phyloP scores from a whole-genome alignment of 2,888 invertebrate genomes.

The Helicoverpa assulta region DNA sequence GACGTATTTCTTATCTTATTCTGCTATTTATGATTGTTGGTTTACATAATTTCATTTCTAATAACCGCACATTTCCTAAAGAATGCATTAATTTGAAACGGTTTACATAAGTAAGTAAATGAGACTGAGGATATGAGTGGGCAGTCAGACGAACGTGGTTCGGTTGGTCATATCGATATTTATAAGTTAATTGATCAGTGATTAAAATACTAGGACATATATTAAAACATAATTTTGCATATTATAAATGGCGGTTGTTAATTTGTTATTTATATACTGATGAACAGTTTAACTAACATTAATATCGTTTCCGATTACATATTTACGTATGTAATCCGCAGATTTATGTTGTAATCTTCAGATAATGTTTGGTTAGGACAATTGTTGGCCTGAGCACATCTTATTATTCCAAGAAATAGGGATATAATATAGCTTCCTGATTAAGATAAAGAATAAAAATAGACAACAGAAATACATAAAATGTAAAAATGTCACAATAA shows the following conservation, averaged over 20 bases:
- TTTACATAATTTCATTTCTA: not conserved
- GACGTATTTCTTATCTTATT: too few relatives aligned
- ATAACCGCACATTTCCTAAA: not conserved
- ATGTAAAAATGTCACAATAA: constrained; percentile 1
- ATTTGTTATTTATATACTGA: not conserved
- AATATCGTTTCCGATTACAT: not conserved
- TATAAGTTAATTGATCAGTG: constrained; percentile 46
- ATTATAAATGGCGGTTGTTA: too few relatives aligned
- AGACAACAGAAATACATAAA: not conserved
- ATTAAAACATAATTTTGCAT: not conserved
- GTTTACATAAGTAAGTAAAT: constrained; percentile 27
- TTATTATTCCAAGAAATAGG: too few relatives aligned
- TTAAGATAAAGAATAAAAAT: not conserved
- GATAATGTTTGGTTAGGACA: too few relatives aligned
- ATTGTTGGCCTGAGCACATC: too few relatives aligned
- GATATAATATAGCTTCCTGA: too few relatives aligned
- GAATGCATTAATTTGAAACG: constrained; percentile 17
- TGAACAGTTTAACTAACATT: not conserved
- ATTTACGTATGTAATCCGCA: too few relatives aligned
- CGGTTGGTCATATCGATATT: constrained; percentile 23
- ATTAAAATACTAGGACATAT: not conserved
- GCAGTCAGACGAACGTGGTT: constrained; percentile 13
- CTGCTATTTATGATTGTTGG: not conserved
- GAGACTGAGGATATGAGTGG: constrained; percentile 34
- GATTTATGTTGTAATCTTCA: too few relatives aligned